These are phyloP conservation scores for Melanostoma mellinum DNA, from an alignment of 2,888 invertebrate genomes.

Conservation along the genomic window DNA sequence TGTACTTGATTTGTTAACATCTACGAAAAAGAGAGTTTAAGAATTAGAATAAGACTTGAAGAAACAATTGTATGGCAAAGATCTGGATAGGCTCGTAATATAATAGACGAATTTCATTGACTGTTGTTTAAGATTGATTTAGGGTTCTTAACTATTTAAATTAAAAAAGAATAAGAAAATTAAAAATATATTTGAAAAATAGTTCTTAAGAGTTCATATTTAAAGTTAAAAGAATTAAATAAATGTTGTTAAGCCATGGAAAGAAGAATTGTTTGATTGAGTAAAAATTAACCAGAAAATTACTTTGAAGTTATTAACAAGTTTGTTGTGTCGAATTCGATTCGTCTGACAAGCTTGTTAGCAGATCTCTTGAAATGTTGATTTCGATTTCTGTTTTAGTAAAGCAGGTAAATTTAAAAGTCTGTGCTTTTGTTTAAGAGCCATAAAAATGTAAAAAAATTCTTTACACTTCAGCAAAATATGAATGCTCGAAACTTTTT, in stretches of 20 bases:
- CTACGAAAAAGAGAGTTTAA: background rate
- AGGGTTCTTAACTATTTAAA: background rate
- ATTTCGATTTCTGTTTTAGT: too few relatives aligned
- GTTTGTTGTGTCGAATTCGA: too few relatives aligned
- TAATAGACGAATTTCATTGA: background rate
- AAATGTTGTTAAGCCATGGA: slow-evolving; percentile 28
- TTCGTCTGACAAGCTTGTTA: too few relatives aligned
- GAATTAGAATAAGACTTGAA: background rate
- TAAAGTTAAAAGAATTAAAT: background rate
- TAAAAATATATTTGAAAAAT: slow-evolving; percentile 4
- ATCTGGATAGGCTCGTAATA: slow-evolving; percentile 60
- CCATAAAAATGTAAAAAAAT: too few relatives aligned
- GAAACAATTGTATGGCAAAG: slow-evolving; percentile 11
- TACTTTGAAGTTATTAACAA: slow-evolving; percentile 3
- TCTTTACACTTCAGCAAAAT: too few relatives aligned
- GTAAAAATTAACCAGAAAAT: background rate
- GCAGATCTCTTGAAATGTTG: too few relatives aligned
- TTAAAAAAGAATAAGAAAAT: background rate
- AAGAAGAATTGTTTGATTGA: background rate
- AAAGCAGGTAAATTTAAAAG: too few relatives aligned
- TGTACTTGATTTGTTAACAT: too few relatives aligned
- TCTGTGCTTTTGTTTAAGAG: too few relatives aligned
- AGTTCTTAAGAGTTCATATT: background rate
- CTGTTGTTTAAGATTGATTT: too few relatives aligned
- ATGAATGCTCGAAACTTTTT: too few relatives aligned